phyloP scores from a whole-genome alignment of 2,888 invertebrate genomes.

The Pocota personata region DNA sequence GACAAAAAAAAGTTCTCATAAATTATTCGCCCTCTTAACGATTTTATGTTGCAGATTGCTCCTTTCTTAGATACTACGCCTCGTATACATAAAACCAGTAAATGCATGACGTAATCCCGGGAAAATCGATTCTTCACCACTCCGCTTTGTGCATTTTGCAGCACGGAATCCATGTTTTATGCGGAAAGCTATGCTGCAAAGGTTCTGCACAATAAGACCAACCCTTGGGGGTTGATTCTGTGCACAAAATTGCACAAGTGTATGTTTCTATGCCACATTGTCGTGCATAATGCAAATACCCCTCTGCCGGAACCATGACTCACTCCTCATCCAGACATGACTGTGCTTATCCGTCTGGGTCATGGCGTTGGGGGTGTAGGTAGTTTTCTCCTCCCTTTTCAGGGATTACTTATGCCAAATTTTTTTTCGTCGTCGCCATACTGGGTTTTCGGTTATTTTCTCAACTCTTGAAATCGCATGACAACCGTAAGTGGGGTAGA shows the following conservation, averaged over 20 bases:
- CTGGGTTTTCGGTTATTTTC: neutral
- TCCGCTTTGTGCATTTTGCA: slow-evolving; percentile 16
- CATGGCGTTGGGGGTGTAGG: slow-evolving; percentile 2
- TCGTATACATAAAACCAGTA: slow-evolving; percentile 12
- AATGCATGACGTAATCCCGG: slow-evolving; percentile 49
- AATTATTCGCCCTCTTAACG: slow-evolving; percentile 6
- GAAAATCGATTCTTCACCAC: slow-evolving; percentile 42
- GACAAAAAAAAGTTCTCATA: slow-evolving; percentile 16
- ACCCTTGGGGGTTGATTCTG: slow-evolving; percentile 15
- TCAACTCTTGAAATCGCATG: slow-evolving; percentile 5
- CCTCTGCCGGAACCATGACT: slow-evolving; percentile 19
- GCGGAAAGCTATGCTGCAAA: slow-evolving; percentile 30
- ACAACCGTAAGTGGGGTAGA: slow-evolving; percentile 7
- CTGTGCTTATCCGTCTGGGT: slow-evolving; percentile 47
- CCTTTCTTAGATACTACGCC: neutral
- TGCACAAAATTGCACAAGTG: neutral
- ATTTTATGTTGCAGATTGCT: slow-evolving; percentile 38
- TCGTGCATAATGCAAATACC: slow-evolving; percentile 9
- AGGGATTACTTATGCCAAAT: slow-evolving; percentile 17
- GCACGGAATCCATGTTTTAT: slow-evolving; percentile 12
- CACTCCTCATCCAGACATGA: slow-evolving; percentile 46
- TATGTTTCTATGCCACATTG: slow-evolving; percentile 9
- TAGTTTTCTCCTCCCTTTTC: neutral
- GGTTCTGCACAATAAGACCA: slow-evolving; percentile 11
- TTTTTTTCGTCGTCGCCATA: slow-evolving; percentile 2